phyloP scores from a whole-genome alignment of 2,888 invertebrate species.

The Euclidia mi region DNA sequence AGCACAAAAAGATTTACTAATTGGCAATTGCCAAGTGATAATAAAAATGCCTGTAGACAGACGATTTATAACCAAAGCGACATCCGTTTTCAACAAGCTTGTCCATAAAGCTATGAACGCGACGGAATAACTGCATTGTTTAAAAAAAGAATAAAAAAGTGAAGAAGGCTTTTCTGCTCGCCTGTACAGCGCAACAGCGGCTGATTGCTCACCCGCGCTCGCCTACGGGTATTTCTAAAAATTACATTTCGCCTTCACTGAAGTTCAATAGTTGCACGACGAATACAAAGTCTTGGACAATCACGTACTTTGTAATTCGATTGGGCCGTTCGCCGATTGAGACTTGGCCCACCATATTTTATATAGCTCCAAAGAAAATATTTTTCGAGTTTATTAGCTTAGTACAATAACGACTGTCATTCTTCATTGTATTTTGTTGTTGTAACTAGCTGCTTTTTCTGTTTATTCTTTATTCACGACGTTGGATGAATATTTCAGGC shows the following conservation, averaged over 20 bases:
- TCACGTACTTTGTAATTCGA: slow-evolving; percentile 87
- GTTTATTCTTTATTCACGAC: slow-evolving; percentile 18
- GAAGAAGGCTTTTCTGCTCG: slow-evolving; percentile 33
- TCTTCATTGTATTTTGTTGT: slow-evolving; percentile 37
- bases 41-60: not conserved
- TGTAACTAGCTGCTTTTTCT: slow-evolving; percentile 12
- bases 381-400: slow-evolving; percentile 62
- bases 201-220: slow-evolving; percentile 65
- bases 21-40: too few species aligned
- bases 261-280: slow-evolving; percentile 62
- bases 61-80: too few species aligned
- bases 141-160: slow-evolving; percentile 17
- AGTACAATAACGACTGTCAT: slow-evolving; percentile 49
- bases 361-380: slow-evolving; percentile 79
- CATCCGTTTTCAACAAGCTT: not conserved
- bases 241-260: slow-evolving; percentile 72
- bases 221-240: slow-evolving; percentile 77
- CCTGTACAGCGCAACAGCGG: slow-evolving; percentile 51
- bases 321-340: slow-evolving; percentile 82
- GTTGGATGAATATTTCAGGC: slow-evolving; percentile 15
- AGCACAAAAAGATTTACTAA: too few species aligned
- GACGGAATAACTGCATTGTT: slow-evolving; percentile 12
- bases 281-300: slow-evolving; percentile 76
- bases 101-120: slow-evolving; percentile 4
- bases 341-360: slow-evolving; percentile 84